phyloP scores from a whole-genome alignment of 1,140 invertebrate species.

The Notospermus geniculatus region DNA sequence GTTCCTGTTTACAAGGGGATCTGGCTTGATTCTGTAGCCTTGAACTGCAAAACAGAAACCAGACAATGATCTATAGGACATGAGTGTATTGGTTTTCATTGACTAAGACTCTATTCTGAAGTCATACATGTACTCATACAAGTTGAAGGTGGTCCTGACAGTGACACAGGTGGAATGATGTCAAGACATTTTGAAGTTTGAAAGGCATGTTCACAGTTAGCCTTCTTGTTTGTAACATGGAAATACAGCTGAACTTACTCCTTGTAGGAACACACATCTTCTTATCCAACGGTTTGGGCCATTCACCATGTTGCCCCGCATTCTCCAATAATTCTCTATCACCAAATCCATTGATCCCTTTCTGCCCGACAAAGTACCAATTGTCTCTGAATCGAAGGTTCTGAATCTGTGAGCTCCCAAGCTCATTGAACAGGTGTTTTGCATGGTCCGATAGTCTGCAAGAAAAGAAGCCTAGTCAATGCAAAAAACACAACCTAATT shows the following conservation, averaged over 20 bases:
- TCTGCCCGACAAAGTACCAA: constrained; percentile 63
- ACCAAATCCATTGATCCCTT: constrained; percentile 61
- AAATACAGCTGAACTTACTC: constrained; percentile 39
- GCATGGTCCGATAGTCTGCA: constrained; percentile 40
- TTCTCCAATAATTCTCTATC: constrained; percentile 57
- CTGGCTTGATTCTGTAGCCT: constrained; percentile 49
- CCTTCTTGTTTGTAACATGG: not conserved
- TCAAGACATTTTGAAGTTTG: too few species aligned
- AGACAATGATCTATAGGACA: too few species aligned
- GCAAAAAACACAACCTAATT: not conserved
- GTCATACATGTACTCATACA: too few species aligned
- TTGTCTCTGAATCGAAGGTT: constrained; percentile 61
- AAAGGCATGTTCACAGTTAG: too few species aligned
- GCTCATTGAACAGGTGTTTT: constrained; percentile 52
- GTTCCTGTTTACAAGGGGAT: constrained; percentile 54
- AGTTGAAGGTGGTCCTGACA: not conserved
- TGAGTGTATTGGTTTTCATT: too few species aligned
- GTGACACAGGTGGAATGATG: too few species aligned
- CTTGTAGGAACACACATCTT: constrained; percentile 44
- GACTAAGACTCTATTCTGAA: too few species aligned
- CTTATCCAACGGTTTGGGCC: constrained; percentile 41
- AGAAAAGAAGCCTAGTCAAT: not conserved
- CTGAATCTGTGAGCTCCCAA: constrained; percentile 61
- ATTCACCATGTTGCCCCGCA: constrained; percentile 41
- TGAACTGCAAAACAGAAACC: constrained; percentile 44